Evolutionary conservation across 2,113 vertebrate genomes (phyloP).

Genomic region (Lontra canadensis): DNA sequence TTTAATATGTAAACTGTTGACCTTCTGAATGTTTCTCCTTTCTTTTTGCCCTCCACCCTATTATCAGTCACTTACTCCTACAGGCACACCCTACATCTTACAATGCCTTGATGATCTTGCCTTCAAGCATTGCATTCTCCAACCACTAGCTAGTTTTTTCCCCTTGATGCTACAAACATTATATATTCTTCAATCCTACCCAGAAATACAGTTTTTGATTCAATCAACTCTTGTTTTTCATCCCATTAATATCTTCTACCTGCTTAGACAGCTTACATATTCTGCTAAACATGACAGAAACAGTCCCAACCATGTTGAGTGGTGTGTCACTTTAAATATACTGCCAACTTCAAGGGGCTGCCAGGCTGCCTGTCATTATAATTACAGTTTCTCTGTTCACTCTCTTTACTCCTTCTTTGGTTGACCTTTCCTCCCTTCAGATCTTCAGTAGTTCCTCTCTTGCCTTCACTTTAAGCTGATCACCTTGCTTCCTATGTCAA

Average conservation of each 20-base stretch:
- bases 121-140: neutral
- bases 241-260: neutral
- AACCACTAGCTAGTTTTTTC: neutral
- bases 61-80: neutral
- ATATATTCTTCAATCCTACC: neutral
- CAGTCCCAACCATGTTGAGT: neutral
- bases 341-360: neutral
- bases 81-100: accelerated
- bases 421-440: neutral
- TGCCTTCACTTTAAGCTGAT: neutral
- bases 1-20: neutral
- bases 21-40: neutral
- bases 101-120: neutral
- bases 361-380: neutral
- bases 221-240: neutral
- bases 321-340: neutral
- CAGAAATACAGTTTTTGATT: neutral
- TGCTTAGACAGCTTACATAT: neutral
- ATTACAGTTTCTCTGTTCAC: neutral
- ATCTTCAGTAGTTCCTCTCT: neutral
- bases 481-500: neutral
- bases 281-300: neutral
- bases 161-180: neutral
- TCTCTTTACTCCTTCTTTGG: neutral
- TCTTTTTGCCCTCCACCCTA: neutral